phyloP scores from a whole-genome alignment of 1,140 invertebrate genomes.

The Zaprionus tsacasi region DNA sequence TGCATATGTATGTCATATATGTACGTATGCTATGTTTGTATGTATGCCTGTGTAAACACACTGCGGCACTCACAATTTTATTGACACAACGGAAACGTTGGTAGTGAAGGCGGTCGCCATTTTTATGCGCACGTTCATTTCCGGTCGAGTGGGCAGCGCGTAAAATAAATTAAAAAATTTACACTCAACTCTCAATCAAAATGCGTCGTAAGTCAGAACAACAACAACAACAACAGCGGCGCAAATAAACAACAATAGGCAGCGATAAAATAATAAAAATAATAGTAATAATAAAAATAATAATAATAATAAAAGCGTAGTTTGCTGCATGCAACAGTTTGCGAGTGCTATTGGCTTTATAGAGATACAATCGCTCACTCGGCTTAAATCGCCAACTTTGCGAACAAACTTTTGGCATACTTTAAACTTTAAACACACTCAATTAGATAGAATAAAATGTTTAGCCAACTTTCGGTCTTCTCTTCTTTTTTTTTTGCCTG shows the following conservation, averaged over 20 bases:
- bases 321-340: constrained; percentile 59
- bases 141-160: constrained; percentile 34
- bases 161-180: constrained; percentile 67
- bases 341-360: constrained; percentile 46
- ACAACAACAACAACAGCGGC: constrained; percentile 40
- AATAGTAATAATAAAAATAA: constrained; percentile 22
- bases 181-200: constrained; percentile 65
- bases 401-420: constrained; percentile 72
- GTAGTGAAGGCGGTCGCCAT: constrained; percentile 45
- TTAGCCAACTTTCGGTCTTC: constrained; percentile 69
- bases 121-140: constrained; percentile 60
- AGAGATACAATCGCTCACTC: constrained; percentile 35
- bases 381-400: constrained; percentile 54
- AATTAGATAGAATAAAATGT: constrained; percentile 82
- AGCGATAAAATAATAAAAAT: neutral
- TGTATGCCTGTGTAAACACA: constrained; percentile 6
- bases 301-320: constrained; percentile 16
- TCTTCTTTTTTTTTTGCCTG: constrained; percentile 32
- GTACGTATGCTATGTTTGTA: neutral
- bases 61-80: constrained; percentile 38
- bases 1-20: neutral
- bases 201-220: constrained; percentile 57
- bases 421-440: constrained; percentile 82
- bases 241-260: neutral
- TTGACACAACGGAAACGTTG: constrained; percentile 50